Percentiles rank a stretch among this genome's conserved stretches.
phyloP scores from a whole-genome alignment of 2,797 vertebrate genomes.

The Hypotaenidia okinawae region DNA sequence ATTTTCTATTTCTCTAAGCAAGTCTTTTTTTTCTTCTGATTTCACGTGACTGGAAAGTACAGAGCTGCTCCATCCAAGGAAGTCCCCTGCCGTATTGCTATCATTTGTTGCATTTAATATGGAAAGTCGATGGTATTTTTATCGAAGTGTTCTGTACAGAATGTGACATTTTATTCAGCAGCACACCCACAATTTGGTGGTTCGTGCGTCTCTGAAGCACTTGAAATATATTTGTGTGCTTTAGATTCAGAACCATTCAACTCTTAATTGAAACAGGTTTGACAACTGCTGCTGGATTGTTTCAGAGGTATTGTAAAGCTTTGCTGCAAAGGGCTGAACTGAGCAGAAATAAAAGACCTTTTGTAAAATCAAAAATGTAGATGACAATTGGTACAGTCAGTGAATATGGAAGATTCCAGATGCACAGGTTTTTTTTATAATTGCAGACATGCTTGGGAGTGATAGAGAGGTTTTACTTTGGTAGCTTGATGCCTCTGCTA shows the following conservation, averaged over 20 bases:
- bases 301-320: conserved; percentile 27
- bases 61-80: not conserved
- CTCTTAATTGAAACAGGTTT: conserved; percentile 50
- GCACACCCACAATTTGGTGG: conserved; percentile 17
- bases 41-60: not conserved
- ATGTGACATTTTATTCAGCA: conserved; percentile 54
- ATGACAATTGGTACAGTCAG: not conserved
- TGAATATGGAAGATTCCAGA: not conserved
- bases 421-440: not conserved
- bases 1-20: not conserved
- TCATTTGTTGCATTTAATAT: not conserved
- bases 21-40: not conserved
- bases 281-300: conserved; percentile 49
- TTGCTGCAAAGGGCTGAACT: conserved; percentile 6
- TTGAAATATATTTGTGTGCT: conserved; percentile 47
- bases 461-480: not conserved
- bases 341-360: conserved; percentile 40
- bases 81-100: not conserved
- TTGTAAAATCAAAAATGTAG: conserved; percentile 27
- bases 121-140: conserved; percentile 38
- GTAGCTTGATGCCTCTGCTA: conserved; percentile 13
- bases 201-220: conserved; percentile 38
- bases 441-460: not conserved
- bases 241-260: conserved; percentile 41
- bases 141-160: conserved; percentile 45